Evolutionary conservation across 2,113 vertebrate genomes (phyloP).

Genomic region (Nothocercus nigrocapillus): DNA sequence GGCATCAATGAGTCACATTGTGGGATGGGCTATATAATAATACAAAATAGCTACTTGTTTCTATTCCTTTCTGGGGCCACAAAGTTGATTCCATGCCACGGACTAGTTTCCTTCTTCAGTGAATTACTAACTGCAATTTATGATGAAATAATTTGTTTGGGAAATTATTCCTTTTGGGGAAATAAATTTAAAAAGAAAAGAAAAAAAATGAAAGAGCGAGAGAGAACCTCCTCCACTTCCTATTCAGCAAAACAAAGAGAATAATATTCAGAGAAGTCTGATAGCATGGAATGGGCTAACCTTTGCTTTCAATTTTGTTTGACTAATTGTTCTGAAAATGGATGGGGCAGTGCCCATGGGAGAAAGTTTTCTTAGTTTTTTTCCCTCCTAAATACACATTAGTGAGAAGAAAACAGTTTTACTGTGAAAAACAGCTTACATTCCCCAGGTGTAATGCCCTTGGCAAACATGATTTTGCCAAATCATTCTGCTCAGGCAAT

Average conservation of each 20-base stretch:
- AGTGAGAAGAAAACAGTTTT: neutral
- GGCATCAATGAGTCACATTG: conserved; percentile 22
- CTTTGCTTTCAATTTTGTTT: conserved; percentile 1
- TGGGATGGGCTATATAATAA: neutral
- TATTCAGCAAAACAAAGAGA: neutral
- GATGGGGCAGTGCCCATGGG: neutral
- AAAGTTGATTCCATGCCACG: neutral
- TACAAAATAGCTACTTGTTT: neutral
- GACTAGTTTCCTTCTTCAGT: neutral
- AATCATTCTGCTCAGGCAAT: neutral
- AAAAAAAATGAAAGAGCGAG: neutral
- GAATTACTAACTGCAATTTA: neutral
- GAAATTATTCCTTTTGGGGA: conserved; percentile 9
- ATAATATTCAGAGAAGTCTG: conserved; percentile 10
- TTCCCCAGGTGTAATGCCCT: neutral
- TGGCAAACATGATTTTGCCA: neutral
- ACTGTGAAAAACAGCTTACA: neutral
- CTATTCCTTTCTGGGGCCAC: neutral
- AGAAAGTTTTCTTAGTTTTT: neutral
- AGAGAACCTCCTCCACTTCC: fast-evolving
- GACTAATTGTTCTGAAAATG: neutral
- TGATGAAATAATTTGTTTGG: neutral
- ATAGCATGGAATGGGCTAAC: neutral
- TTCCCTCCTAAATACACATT: neutral
- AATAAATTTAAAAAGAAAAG: neutral